Base-by-base conservation (phyloP, 1,140 invertebrate genomes). In the Diorhabda elongata region DNA sequence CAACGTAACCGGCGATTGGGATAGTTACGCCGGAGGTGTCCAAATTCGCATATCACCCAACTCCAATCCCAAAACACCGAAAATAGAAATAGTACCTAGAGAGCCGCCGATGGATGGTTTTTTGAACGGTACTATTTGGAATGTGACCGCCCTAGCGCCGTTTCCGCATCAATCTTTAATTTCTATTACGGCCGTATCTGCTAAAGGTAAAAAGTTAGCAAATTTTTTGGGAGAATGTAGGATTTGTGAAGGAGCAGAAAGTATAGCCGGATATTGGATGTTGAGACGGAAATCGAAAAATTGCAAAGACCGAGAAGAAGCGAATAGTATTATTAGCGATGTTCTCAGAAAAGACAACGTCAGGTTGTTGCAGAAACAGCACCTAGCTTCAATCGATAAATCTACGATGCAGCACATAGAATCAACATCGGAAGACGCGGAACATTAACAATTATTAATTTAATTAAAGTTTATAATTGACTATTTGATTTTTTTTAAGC, bases 231-330 rank as follows among this genome's bases (percentile, higher is more conserved):
- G 78, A 3, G 78, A 79, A 66, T 79, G 77, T 69, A 70, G 74
- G 64, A 66, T 74, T 5, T 79, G 77, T 42, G 73, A 75, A 44
- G 73, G 74, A 3, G 67, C 69, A 5, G 78, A 79, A 44, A 74
- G 71, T 1, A 72, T 79, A 5, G 71, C 74, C 3, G 78, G 78
- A 44, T 68, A 75, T 43, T 79, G 78, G 78, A 45, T 78, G 26
- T 45, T 77, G n/a, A 69, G 67, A 42, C 70, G 73, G 5, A 68
- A 69, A 65, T 77, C 77, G 4, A 64, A 73, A 2, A 73, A 74
- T 69, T 79, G 78, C 63, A 76, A 77, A 60, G 75, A 77, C 60
- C 71, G 76, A 61, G 74, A 78, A 59, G 66, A 73, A 5, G 70
- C 75, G 2, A 70, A 73, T 66, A 67, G 74, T n/a, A 64, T 78